A percentile compares a stretch with the other conserved stretches of the same genome.
phyloP scores from a whole-genome alignment of 2,888 invertebrate genomes.

The Cylloceria caligata region DNA sequence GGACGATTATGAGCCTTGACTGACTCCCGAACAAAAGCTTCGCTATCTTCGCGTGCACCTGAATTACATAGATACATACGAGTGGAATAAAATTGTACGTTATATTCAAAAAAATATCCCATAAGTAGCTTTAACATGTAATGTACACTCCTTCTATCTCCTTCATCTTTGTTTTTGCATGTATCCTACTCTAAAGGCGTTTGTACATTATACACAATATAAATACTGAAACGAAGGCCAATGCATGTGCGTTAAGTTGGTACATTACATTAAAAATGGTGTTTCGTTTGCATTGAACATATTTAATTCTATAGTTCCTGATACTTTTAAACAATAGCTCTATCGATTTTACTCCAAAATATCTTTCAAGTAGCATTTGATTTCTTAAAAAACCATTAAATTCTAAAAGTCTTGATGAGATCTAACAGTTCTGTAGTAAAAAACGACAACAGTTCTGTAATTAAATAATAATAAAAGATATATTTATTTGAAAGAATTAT shows the following conservation, averaged over 20 bases:
- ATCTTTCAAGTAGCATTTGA: no score
- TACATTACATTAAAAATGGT: no score
- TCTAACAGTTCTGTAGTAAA: no score
- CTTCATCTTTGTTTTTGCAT: slow-evolving; percentile 2
- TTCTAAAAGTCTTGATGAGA: no score
- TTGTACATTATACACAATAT: background rate
- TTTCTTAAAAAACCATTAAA: no score
- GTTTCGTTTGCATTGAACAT: no score
- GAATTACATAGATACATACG: background rate
- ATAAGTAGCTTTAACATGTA: slow-evolving; percentile 1
- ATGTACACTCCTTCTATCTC: slow-evolving; percentile 3
- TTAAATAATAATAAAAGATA: no score
- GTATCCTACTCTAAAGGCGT: background rate
- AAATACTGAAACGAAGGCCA: background rate
- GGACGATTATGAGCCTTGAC: background rate
- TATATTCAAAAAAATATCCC: slow-evolving; percentile 19
- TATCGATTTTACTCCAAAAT: no score
- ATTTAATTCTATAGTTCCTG: no score
- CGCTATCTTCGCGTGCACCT: background rate
- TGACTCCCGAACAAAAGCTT: slow-evolving; percentile 12
- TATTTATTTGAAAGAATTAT: no score
- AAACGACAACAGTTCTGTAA: no score
- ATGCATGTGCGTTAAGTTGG: background rate
- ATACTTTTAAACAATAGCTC: no score
- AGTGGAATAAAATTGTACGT: slow-evolving; percentile 21